Evolutionary conservation across 2,888 invertebrate species (phyloP), one percentile per base, ranked within the genome.

Genomic region (Biston betularia): DNA sequence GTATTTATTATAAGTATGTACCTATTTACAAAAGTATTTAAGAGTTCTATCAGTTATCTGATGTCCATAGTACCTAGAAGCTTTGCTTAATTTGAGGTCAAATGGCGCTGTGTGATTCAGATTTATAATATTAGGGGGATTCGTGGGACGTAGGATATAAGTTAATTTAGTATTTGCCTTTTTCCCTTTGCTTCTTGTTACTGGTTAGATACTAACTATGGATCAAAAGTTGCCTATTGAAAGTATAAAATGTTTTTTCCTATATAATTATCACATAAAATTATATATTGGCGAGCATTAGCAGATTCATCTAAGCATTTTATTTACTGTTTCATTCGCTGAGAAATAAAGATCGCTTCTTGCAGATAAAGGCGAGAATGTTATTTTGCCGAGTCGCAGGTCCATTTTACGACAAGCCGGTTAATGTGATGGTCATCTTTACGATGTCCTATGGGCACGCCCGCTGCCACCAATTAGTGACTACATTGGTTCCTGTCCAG

Each of bases 391-490:
- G 44, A 66, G 53, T 53, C 57, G 66, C 52, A 59, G 45, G 53
- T 5, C 53, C 54, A 57, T 66, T 72, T 72, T 68, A 72, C 68
- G 72, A 68, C 64, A 62, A 44, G 62, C 63, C 50, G 56, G 68
- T 70, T 64, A 68, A 70, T 59, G 63, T 55, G 62, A 64, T 70
- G 62, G 64, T 68, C 68, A 70, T 68, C 68, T 70, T 70, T 68
- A 72, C 68, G 70, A 70, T 72, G 66, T 68, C 72, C 68, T 62
- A 72, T 68, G 62, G 61, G 50, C 67, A 70, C 56, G 61, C 57
- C 57, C 48, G 42, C 46, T 61, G 42, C 55, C 44, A 65, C 65
- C 64, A 65, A 65, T 65, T 65, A 65, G 65, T 58, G 65, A 48
- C 50, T 46, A 60, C 57, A 49, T 53, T 42, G 56, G 48, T 61